A percentile compares a stretch with the other conserved stretches of the same genome.
Conservation (phyloP, 2,113 vertebrate genomes). For the Reinhardtius hippoglossoides region DNA sequence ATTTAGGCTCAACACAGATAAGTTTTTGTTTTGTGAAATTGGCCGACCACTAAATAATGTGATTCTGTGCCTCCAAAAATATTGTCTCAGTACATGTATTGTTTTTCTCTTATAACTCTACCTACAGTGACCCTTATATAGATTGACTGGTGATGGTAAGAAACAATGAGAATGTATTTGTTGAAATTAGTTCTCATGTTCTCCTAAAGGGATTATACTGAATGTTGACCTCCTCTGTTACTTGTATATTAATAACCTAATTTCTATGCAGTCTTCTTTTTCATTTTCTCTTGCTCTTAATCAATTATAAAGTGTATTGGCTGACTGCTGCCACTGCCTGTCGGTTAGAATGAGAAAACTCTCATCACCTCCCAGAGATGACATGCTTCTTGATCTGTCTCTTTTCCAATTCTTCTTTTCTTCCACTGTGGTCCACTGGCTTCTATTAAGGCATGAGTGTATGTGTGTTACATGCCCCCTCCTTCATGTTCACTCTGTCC, state of each 20-base stretch:
- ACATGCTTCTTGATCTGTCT: too few species aligned
- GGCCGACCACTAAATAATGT: too few species aligned
- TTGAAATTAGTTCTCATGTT: background rate
- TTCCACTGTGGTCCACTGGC: background rate
- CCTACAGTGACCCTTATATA: too few species aligned
- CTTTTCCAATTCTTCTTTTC: background rate
- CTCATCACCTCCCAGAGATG: too few species aligned
- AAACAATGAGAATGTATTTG: background rate
- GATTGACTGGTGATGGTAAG: background rate
- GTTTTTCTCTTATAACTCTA: background rate
- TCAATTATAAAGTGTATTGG: background rate
- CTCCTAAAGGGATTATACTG: background rate
- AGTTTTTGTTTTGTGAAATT: too few species aligned
- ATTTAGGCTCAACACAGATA: too few species aligned
- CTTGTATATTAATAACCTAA: background rate
- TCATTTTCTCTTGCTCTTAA: background rate
- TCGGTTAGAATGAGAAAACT: background rate
- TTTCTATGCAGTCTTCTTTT: background rate
- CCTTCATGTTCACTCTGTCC: conserved; percentile 7
- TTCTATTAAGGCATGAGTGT: background rate
- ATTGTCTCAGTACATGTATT: too few species aligned
- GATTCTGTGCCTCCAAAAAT: too few species aligned
- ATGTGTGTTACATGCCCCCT: background rate
- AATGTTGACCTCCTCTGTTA: background rate
- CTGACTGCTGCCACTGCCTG: background rate